Evolutionary conservation across 2,888 invertebrate genomes (phyloP), one percentile per base, ranked within the genome.

Genomic region (Torymus auratus): DNA sequence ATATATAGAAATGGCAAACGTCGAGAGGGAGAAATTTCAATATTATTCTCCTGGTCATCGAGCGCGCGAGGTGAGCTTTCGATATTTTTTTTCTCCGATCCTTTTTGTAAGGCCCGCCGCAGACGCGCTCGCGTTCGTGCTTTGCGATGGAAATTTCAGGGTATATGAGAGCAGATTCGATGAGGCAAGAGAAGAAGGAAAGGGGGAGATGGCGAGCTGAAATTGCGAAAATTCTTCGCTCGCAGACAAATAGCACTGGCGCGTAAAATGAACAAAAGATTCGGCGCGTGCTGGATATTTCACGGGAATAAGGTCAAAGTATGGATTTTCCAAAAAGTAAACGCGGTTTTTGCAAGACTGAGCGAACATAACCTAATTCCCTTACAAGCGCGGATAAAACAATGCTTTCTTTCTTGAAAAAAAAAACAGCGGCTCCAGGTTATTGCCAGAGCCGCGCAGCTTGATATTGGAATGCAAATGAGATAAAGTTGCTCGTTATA

Each of bases 91-190:
- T 58, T 14, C n/a, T 11, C n/a, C n/a, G n/a, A n/a, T 58, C 7
- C 41, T 41, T 41, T 41, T 41, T 41, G 41, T 7, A 41, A 41
- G 5, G 41, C 41, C 41, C 7, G 7, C 41, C 7, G 7, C 41
- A 41, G 7, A 41, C 53, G 14, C 20, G 15, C 15, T 15, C 52
- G 11, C 20, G 11, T 5, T 7, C n/a, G 2, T 50, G 52, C 62
- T 75, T 75, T 75, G 60, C 23, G 53, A 75, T 68, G 75, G 58
- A 60, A 60, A 60, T 75, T 67, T 75, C 50, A 2, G 41, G 41
- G 41, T 41, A 41, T 41, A 7, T 7, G 41, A 41, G n/a, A n/a
- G n/a, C n/a, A n/a, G 41, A 41, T 41, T 41, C 41, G 41, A 41
- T 41, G 41, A 41, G 41, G 41, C 41, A 41, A 41, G 41, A 23